Evolutionary conservation across 2,888 invertebrate species (phyloP).

Genomic region (Drosophila pegasa): DNA sequence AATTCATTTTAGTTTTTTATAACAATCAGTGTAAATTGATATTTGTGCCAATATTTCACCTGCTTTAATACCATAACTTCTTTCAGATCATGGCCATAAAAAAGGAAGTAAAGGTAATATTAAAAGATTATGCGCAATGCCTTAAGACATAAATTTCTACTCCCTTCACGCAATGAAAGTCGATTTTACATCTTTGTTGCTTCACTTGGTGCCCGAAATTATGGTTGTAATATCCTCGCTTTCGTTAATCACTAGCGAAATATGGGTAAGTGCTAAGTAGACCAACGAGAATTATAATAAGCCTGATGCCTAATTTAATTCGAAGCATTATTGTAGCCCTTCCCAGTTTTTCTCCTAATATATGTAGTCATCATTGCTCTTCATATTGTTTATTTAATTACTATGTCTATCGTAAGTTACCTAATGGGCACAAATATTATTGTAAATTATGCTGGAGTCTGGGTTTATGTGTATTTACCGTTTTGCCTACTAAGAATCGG

Average conservation of each 20-base stretch:
- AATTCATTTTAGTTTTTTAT: neutral
- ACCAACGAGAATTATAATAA: neutral
- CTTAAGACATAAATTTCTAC: too few relatives aligned
- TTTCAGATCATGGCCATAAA: neutral
- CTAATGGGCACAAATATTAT: constrained; percentile 16
- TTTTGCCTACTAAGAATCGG: neutral
- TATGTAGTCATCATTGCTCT: constrained; percentile 1
- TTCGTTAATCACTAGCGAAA: constrained; percentile 11
- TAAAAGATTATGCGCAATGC: neutral
- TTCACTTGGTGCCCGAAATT: constrained; percentile 17
- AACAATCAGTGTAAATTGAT: neutral
- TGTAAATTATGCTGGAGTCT: neutral
- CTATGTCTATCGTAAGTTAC: constrained; percentile 7
- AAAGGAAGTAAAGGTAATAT: neutral
- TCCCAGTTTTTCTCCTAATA: neutral
- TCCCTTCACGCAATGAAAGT: neutral
- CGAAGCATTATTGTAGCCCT: neutral
- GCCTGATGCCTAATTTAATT: neutral
- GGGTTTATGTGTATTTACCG: neutral
- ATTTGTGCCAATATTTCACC: too few relatives aligned
- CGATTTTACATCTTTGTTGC: neutral
- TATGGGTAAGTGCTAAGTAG: constrained; percentile 16
- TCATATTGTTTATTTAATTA: constrained; percentile 9
- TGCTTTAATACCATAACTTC: neutral
- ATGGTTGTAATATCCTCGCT: neutral